Conservation (phyloP, 1,140 invertebrate genomes). For the Tetraneura akinire region DNA sequence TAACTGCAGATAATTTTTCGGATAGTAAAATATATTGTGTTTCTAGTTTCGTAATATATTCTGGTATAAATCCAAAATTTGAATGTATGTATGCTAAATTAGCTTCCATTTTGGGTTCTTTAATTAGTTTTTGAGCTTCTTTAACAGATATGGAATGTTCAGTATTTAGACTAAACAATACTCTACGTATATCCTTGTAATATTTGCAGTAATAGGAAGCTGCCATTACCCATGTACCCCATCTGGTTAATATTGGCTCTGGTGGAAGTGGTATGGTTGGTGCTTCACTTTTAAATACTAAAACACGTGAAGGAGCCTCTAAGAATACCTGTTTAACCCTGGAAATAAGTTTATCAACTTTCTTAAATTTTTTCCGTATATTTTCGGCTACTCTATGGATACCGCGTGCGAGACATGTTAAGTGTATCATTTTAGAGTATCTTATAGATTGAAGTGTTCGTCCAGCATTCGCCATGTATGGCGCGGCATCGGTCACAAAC, state of each 20-base stretch:
- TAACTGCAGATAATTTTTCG: background rate
- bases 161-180: background rate
- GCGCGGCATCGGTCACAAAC: background rate
- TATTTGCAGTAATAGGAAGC: background rate
- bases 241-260: slow-evolving; percentile 23
- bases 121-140: background rate
- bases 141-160: background rate
- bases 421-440: slow-evolving; percentile 1
- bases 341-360: background rate
- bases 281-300: slow-evolving; percentile 34
- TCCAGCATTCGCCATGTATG: background rate
- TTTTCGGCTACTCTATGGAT: background rate
- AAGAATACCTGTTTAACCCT: background rate
- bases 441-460: no score
- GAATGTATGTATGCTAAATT: background rate
- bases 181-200: background rate
- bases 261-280: slow-evolving; percentile 41
- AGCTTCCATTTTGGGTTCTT: background rate
- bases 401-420: background rate
- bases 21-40: background rate
- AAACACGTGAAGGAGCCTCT: slow-evolving; percentile 50
- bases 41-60: background rate
- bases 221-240: background rate
- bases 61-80: background rate
- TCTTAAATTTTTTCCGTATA: background rate